Evolutionary conservation across 2,113 vertebrate genomes (phyloP).

Genomic region (Taxidea taxus): DNA sequence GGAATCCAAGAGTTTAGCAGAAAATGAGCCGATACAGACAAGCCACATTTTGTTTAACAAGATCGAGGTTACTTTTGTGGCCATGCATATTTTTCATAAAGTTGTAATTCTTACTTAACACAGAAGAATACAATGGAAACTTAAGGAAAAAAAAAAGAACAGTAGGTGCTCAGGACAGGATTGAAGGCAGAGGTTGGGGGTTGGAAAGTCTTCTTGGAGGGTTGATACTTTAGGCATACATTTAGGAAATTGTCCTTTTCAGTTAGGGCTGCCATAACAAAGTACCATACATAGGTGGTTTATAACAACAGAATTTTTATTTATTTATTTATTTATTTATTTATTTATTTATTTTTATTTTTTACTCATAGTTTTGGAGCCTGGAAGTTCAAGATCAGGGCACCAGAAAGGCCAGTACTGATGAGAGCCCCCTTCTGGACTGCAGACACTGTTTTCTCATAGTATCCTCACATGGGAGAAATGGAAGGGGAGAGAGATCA

Average conservation of each 20-base stretch:
- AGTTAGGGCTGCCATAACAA: neutral
- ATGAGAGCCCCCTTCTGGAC: neutral
- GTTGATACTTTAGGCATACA: neutral
- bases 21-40: neutral
- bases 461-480: neutral
- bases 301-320: neutral
- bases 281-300: neutral
- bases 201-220: neutral
- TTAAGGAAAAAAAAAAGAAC: neutral
- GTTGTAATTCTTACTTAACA: neutral
- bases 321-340: too few relatives aligned
- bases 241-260: neutral
- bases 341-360: too few relatives aligned
- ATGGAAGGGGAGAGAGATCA: neutral
- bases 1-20: neutral
- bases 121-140: neutral
- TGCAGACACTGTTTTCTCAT: neutral
- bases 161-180: accelerated
- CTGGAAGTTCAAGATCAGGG: neutral
- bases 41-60: neutral
- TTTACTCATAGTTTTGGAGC: neutral
- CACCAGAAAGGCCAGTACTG: neutral
- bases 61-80: neutral
- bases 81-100: neutral
- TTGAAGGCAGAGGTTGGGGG: accelerated